A percentile compares a stretch with the other conserved stretches of the same genome.
These are phyloP conservation scores for Otolemur garnettii DNA, from an alignment of 2,113 vertebrate genomes.

Conservation along the genomic window DNA sequence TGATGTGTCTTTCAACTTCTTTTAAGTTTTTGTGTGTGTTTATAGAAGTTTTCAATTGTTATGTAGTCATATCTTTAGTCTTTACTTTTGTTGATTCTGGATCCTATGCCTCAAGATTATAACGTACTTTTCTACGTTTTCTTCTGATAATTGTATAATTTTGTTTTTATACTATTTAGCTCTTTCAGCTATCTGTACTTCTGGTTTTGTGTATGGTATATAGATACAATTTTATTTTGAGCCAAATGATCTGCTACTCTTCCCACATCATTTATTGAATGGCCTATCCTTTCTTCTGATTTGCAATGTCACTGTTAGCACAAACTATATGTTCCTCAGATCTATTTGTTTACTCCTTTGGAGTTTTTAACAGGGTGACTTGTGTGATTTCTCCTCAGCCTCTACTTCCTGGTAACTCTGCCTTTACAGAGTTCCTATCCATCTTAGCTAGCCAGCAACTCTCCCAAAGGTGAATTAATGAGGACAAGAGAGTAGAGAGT, in stretches of 20 bases:
- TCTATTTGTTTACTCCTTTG: background rate
- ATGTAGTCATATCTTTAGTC: background rate
- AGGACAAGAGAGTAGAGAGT: background rate
- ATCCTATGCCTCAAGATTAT: background rate
- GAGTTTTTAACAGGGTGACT: background rate
- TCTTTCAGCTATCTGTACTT: background rate
- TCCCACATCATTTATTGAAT: background rate
- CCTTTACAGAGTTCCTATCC: background rate
- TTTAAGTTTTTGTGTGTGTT: background rate
- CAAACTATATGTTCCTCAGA: background rate
- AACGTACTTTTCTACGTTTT: background rate
- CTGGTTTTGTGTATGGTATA: background rate
- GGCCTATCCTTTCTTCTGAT: background rate
- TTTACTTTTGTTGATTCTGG: background rate
- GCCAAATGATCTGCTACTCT: background rate
- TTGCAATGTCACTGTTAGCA: background rate
- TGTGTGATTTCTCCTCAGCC: background rate
- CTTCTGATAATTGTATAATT: background rate
- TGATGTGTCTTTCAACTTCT: background rate
- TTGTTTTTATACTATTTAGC: background rate
- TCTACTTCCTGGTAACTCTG: background rate
- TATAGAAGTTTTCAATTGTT: background rate
- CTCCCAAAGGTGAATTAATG: background rate
- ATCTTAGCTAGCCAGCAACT: background rate
- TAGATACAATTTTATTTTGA: background rate